These are phyloP conservation scores for Atethmia centrago DNA, from an alignment of 2,888 invertebrate species.

Conservation along the genomic window DNA sequence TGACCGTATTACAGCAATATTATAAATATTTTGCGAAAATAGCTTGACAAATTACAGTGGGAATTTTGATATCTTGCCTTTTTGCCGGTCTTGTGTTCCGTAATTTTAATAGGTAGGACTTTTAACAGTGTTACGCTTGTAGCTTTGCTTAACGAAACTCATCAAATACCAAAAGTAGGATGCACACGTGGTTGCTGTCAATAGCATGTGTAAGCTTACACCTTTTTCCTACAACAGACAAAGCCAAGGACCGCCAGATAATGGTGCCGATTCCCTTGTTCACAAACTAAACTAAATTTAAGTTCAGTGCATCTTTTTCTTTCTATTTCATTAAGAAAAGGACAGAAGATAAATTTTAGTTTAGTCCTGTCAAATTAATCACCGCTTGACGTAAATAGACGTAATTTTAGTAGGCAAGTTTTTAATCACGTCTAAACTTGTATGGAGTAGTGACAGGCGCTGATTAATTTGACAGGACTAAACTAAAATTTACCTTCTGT, in stretches of 20 bases:
- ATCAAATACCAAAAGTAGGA: no score
- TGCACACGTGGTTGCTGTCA: background rate
- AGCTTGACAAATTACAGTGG: conserved; percentile 24
- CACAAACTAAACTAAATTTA: no score
- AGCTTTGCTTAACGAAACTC: background rate
- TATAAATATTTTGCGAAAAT: conserved; percentile 47
- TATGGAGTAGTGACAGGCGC: no score
- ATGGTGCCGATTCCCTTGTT: background rate
- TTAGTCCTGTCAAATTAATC: no score
- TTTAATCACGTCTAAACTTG: no score
- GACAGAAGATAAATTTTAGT: no score
- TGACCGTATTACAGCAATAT: conserved; percentile 33
- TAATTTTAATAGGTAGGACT: conserved; percentile 1
- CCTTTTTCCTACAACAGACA: background rate
- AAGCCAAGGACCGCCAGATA: background rate
- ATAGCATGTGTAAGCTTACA: background rate
- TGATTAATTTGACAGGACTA: no score
- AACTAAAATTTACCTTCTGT: no score
- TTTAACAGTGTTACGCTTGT: background rate
- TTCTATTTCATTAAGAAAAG: no score
- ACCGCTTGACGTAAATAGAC: no score
- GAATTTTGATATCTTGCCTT: conserved; percentile 12
- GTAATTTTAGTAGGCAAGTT: no score
- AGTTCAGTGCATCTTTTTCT: no score
- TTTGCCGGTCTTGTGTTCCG: background rate